Evolutionary conservation across 2,113 vertebrate species (phyloP).

Genomic region (Anthoscopus minutus): DNA sequence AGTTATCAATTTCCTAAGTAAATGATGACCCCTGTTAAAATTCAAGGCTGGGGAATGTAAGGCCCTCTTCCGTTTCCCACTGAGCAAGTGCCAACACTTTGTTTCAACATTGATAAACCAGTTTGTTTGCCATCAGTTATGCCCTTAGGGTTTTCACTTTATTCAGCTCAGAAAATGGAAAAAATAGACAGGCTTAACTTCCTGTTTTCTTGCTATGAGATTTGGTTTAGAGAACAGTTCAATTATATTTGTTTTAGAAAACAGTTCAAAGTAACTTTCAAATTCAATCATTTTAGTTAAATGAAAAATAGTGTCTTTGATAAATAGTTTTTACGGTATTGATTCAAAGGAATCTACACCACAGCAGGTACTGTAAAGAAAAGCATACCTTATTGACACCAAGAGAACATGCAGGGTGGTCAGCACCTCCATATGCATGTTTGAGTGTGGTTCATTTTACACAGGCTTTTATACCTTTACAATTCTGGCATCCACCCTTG

Average conservation of each 20-base stretch:
- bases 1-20: neutral
- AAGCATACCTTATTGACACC: neutral
- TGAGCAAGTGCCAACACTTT: neutral
- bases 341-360: neutral
- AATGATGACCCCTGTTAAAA: neutral
- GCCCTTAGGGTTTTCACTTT: neutral
- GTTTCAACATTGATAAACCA: neutral
- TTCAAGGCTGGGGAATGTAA: neutral
- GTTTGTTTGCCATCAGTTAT: neutral
- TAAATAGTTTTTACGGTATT: neutral
- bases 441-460: neutral
- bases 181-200: slow-evolving; percentile 16
- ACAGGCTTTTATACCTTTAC: neutral
- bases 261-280: neutral
- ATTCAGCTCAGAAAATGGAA: neutral
- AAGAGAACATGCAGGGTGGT: neutral
- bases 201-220: neutral
- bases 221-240: neutral
- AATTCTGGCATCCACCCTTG: neutral
- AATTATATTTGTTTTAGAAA: neutral
- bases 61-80: neutral
- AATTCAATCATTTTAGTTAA: neutral
- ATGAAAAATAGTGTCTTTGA: neutral
- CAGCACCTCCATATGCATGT: neutral
- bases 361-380: neutral